Evolutionary conservation across 64 coral and sea anemone genomes (phyloP).

Genomic region (Actinia tenebrosa): DNA sequence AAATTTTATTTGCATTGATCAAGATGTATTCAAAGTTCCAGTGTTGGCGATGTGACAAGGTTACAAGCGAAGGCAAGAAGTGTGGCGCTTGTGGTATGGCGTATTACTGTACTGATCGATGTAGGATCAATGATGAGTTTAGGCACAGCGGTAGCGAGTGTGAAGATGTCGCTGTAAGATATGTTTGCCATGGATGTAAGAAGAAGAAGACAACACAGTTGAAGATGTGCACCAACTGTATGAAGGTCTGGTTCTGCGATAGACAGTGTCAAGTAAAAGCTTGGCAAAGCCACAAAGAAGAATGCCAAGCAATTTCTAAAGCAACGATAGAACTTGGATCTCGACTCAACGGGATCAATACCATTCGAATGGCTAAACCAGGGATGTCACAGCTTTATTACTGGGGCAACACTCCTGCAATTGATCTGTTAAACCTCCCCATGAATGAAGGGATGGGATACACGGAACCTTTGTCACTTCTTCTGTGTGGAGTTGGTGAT

Average conservation of each 20-base stretch:
- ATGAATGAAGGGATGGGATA: constrained; percentile 46
- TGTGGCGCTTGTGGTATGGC: too few relatives aligned
- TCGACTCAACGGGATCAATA: not conserved
- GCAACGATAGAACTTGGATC: not conserved
- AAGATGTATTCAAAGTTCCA: too few relatives aligned
- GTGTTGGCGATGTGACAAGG: too few relatives aligned
- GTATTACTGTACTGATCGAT: too few relatives aligned
- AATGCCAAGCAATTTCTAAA: constrained; percentile 6
- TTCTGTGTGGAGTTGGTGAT: constrained; percentile 55
- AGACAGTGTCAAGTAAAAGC: constrained; percentile 5
- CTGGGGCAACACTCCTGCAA: constrained; percentile 46
- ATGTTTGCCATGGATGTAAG: constrained; percentile 24
- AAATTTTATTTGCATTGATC: too few relatives aligned
- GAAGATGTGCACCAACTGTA: constrained; percentile 32
- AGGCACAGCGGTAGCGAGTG: too few relatives aligned
- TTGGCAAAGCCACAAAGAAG: constrained; percentile 20
- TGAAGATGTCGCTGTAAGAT: too few relatives aligned
- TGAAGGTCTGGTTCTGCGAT: constrained; percentile 42
- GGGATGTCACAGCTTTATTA: constrained; percentile 17
- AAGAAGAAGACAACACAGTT: constrained; percentile 1
- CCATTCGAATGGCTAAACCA: not conserved
- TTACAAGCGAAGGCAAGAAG: too few relatives aligned
- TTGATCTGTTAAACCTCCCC: constrained; percentile 34
- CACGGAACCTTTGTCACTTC: constrained; percentile 16
- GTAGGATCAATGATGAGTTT: too few relatives aligned